Evolutionary conservation across 2,113 vertebrate genomes (phyloP).

Genomic region (Laticauda laticaudata): DNA sequence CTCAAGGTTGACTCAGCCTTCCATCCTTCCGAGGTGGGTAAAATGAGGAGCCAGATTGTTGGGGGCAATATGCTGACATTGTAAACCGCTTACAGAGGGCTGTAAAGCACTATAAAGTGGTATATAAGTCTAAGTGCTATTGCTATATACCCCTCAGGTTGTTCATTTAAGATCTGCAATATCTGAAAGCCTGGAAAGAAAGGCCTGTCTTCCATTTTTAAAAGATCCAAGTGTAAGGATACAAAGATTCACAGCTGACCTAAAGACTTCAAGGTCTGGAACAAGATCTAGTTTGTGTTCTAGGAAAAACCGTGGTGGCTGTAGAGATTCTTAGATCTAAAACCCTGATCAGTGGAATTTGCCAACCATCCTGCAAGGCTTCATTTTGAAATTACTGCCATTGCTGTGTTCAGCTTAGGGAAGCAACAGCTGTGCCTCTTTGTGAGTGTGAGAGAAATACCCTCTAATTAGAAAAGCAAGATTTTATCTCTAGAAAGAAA

Average conservation of each 20-base stretch:
- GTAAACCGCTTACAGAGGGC: too few species aligned
- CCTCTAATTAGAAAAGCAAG: neutral
- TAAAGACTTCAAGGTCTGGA: neutral
- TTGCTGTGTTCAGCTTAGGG: neutral
- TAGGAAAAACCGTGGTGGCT: slow-evolving; percentile 32
- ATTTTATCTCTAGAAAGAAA: neutral
- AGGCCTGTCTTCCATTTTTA: neutral
- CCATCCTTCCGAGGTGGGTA: too few species aligned
- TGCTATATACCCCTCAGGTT: neutral
- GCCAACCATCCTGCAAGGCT: neutral
- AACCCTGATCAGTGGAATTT: slow-evolving; percentile 28
- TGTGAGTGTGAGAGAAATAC: neutral
- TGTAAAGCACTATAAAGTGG: too few species aligned
- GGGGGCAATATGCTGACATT: too few species aligned
- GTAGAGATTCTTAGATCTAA: neutral
- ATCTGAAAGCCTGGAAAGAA: neutral
- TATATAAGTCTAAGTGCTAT: too few species aligned
- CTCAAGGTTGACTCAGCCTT: too few species aligned
- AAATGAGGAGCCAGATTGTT: too few species aligned
- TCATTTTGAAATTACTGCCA: neutral
- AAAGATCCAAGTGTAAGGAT: neutral
- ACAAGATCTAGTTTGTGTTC: neutral
- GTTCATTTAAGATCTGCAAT: neutral
- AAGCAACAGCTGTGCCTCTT: neutral
- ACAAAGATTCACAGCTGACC: neutral